These are phyloP conservation scores for Microchirus variegatus DNA, from an alignment of 2,797 vertebrate species.

Conservation along the genomic window DNA sequence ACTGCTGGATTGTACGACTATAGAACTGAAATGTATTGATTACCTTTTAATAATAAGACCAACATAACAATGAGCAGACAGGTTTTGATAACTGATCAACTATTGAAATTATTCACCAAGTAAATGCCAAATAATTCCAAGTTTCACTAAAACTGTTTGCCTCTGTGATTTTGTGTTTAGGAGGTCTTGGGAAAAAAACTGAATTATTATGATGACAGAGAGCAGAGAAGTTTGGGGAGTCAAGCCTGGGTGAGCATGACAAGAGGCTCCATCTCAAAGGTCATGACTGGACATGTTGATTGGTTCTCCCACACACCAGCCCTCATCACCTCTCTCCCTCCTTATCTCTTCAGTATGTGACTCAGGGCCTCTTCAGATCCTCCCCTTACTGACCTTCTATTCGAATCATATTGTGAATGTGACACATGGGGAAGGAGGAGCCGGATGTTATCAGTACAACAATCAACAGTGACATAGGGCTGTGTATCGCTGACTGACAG, in stretches of 20 bases:
- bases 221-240: slow-evolving; percentile 13
- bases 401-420: background rate
- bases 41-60: too few relatives aligned
- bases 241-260: slow-evolving; percentile 46
- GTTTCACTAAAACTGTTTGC: too few relatives aligned
- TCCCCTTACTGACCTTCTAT: slow-evolving; percentile 33
- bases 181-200: background rate
- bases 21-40: too few relatives aligned
- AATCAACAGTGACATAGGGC: too few relatives aligned
- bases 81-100: too few relatives aligned
- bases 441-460: slow-evolving; percentile 7
- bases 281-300: slow-evolving; percentile 53
- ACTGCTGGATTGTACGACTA: too few relatives aligned
- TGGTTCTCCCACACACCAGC: slow-evolving; percentile 30
- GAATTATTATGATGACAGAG: slow-evolving; percentile 4
- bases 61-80: too few relatives aligned
- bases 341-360: slow-evolving; percentile 25
- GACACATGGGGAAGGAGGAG: background rate
- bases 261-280: slow-evolving; percentile 49
- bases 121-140: too few relatives aligned
- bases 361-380: slow-evolving; percentile 24
- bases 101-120: too few relatives aligned
- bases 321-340: slow-evolving; percentile 27
- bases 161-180: too few relatives aligned
- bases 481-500: background rate